Base-by-base conservation (phyloP, 2,113 vertebrate species). In the Excalfactoria chinensis region DNA sequence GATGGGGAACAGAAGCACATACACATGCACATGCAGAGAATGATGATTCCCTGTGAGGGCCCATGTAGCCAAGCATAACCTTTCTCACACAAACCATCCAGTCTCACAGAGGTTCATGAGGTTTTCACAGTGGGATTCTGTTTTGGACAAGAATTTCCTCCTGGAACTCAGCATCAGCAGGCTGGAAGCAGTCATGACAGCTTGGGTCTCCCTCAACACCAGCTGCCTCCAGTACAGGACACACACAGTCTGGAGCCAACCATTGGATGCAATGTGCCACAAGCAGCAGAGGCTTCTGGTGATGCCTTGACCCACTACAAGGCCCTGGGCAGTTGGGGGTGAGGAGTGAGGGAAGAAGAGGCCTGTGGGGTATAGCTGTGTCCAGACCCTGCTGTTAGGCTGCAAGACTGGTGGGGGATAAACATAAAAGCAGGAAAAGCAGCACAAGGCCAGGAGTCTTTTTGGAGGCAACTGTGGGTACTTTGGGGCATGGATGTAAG, bases 81-180 rank as follows among this genome's bases (percentile, higher is more conserved):
- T 41, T 53, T 69, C 20, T 80, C 41, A 66, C 8, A 2, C 2
- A 11, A 82, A 5, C 22, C 6, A 0, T 11, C 10, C 7, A 13
- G 34, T 91, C 89, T 41, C 43, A 73, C 60, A 66, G n/a, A 75
- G 11, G 9, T 43, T 73, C 30, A 22, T 4, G 6, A 46, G 6
- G 7, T 43, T 88, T 92, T 84, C 0, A 0, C n/a, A 25, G 16
- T 0, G 0, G 35, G n/a, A 49, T 18, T 76, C 40, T 2, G 6
- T 7, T 63, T 37, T 51, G 55, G 26, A 37, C 8, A 70, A 35
- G 14, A 60, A 40, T 79, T 64, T 70, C 25, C 34, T 21, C 28
- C 3, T 2, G 43, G 28, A 74, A 34, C 8, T 67, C 68, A 72
- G 48, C 0, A 0, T 26, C 26, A 44, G 23, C 30, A 51, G 58